phyloP scores from a whole-genome alignment of 2,113 vertebrate genomes.

The Etia nguti region DNA sequence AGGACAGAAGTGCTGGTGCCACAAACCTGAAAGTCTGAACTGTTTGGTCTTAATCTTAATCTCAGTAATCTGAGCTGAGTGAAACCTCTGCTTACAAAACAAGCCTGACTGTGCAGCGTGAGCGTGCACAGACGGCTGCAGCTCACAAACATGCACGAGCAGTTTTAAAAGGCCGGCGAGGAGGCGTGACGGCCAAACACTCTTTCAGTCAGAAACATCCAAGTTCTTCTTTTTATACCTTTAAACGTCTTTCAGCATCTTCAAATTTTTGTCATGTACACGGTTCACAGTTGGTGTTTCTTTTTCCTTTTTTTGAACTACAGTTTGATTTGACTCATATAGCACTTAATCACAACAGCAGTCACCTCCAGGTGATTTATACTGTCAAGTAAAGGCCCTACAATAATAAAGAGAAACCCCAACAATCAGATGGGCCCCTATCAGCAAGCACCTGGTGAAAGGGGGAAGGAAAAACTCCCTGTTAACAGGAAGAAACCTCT shows the following conservation, averaged over 20 bases:
- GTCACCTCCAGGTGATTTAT: too few species aligned
- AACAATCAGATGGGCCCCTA: background rate
- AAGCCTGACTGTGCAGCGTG: background rate
- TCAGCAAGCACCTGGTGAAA: background rate
- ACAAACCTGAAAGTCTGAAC: background rate
- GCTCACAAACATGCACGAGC: background rate
- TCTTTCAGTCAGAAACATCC: background rate
- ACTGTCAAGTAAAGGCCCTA: too few species aligned
- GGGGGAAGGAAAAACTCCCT: background rate
- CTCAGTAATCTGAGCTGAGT: background rate
- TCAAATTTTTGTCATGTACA: background rate
- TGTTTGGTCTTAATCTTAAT: background rate
- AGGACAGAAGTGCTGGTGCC: background rate
- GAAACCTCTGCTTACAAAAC: background rate
- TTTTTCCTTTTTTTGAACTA: too few species aligned
- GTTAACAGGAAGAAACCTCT: background rate
- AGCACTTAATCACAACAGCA: too few species aligned
- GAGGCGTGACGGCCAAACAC: background rate
- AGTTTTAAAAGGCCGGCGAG: background rate
- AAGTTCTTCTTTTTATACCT: background rate
- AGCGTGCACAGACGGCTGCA: background rate
- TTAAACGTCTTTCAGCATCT: accelerated
- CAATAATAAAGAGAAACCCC: too few species aligned
- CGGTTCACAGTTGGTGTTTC: accelerated
- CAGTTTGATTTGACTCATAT: too few species aligned